Conservation (phyloP, 2,797 vertebrate species). For the Gymnoscopelus braueri region DNA sequence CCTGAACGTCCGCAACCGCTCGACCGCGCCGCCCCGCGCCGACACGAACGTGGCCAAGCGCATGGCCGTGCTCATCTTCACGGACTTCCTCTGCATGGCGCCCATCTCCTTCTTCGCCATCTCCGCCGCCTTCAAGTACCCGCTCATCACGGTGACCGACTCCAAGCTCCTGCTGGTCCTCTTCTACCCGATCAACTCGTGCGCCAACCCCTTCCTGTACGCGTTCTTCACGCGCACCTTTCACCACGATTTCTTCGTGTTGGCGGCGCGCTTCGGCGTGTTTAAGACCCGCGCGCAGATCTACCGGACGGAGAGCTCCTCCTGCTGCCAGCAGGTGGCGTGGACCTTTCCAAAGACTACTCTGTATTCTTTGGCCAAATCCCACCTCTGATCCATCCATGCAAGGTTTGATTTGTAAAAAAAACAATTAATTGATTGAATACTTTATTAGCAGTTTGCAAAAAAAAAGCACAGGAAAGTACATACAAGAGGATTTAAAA, state of each 20-base stretch:
- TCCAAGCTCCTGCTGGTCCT: constrained; percentile 95
- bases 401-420: too few species aligned
- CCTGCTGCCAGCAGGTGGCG: constrained; percentile 84
- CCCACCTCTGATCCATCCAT: constrained; percentile 66
- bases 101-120: constrained; percentile 98
- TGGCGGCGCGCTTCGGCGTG: constrained; percentile 91
- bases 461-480: too few species aligned
- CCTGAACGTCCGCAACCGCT: constrained; percentile 90
- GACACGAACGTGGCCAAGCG: constrained; percentile 93
- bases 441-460: too few species aligned
- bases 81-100: constrained; percentile 96
- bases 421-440: too few species aligned
- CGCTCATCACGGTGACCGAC: constrained; percentile 94
- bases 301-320: constrained; percentile 91
- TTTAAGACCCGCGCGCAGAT: constrained; percentile 90
- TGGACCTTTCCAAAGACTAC: constrained; percentile 82
- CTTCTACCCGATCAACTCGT: constrained; percentile 98
- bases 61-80: constrained; percentile 97
- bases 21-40: constrained; percentile 81
- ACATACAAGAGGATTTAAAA: too few species aligned
- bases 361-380: constrained; percentile 82
- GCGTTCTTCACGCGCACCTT: constrained; percentile 96
- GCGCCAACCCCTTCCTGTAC: constrained; percentile 96
- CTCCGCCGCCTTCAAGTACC: constrained; percentile 91
- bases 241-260: constrained; percentile 91